These are phyloP conservation scores for Aldrovandia affinis DNA, from an alignment of 2,797 vertebrate species.

Conservation along the genomic window DNA sequence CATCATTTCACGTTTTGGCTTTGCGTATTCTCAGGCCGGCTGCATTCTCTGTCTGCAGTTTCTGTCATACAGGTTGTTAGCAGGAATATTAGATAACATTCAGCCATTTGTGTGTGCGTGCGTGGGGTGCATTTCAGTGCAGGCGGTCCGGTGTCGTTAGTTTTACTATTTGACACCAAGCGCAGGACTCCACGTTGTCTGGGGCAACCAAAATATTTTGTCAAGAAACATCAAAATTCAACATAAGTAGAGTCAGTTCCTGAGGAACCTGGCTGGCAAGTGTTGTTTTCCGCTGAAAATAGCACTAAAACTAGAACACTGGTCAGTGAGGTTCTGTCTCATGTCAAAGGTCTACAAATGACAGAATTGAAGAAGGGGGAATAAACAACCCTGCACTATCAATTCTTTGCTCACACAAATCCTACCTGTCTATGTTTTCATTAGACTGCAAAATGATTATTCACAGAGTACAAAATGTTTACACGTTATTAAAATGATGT, in stretches of 20 bases:
- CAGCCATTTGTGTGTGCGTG: background rate
- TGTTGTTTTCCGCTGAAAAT: background rate
- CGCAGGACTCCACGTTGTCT: background rate
- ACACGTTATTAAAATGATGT: background rate
- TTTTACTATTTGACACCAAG: background rate
- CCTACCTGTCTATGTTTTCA: background rate
- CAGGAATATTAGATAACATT: background rate
- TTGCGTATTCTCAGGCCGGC: background rate
- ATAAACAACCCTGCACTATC: too few species aligned
- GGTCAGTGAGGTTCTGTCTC: background rate
- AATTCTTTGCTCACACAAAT: background rate
- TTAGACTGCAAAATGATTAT: background rate
- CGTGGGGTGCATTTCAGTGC: background rate
- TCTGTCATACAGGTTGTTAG: background rate
- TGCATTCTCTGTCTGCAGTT: background rate
- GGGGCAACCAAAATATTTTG: slow-evolving; percentile 15
- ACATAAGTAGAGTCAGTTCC: background rate
- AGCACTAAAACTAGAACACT: background rate
- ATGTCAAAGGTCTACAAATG: background rate
- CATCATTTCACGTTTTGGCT: background rate
- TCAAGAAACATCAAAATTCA: background rate
- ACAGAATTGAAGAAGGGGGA: background rate
- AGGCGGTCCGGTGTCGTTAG: background rate
- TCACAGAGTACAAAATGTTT: background rate
- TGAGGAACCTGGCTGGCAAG: background rate